phyloP scores from a whole-genome alignment of 2,888 invertebrate genomes.

The Acleris laterana region DNA sequence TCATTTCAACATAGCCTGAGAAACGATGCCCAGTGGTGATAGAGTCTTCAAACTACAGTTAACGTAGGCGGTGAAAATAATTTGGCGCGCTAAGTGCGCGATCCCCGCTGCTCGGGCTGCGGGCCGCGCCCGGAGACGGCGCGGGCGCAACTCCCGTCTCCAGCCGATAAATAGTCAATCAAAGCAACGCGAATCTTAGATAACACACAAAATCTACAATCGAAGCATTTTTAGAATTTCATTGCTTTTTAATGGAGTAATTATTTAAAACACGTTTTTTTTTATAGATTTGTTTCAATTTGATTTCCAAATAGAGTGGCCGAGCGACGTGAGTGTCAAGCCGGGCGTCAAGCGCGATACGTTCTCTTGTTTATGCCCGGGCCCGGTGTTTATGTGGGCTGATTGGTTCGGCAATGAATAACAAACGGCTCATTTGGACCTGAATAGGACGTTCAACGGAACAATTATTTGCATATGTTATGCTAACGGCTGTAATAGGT shows the following conservation, averaged over 20 bases:
- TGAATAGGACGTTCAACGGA: slow-evolving; percentile 38
- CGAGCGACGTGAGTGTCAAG: slow-evolving; percentile 53
- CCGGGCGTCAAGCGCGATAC: slow-evolving; percentile 54
- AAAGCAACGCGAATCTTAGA: slow-evolving; percentile 57
- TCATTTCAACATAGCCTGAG: slow-evolving; percentile 6
- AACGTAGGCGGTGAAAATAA: slow-evolving; percentile 66
- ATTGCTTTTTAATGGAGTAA: slow-evolving; percentile 62
- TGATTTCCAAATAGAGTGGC: slow-evolving; percentile 50
- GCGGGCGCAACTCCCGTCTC: slow-evolving; percentile 36
- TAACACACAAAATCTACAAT: slow-evolving; percentile 50
- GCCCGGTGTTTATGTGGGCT: slow-evolving; percentile 55
- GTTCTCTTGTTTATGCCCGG: slow-evolving; percentile 53
- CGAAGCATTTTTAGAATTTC: slow-evolving; percentile 52
- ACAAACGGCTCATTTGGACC: slow-evolving; percentile 48
- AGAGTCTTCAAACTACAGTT: slow-evolving; percentile 13
- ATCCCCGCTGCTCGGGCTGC: slow-evolving; percentile 55
- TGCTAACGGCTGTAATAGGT: slow-evolving; percentile 5
- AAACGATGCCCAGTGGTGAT: slow-evolving; percentile 8
- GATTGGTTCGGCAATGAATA: slow-evolving; percentile 43
- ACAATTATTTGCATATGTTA: slow-evolving; percentile 30
- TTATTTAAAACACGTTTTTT: slow-evolving; percentile 59
- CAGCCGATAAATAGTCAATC: slow-evolving; percentile 53
- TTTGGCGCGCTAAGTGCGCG: slow-evolving; percentile 65
- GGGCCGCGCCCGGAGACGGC: slow-evolving; percentile 40
- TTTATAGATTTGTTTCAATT: slow-evolving; percentile 59